Percentiles rank a stretch among this genome's conserved stretches.
Conservation (phyloP, 2,797 vertebrate genomes). For the Helarctos malayanus region DNA sequence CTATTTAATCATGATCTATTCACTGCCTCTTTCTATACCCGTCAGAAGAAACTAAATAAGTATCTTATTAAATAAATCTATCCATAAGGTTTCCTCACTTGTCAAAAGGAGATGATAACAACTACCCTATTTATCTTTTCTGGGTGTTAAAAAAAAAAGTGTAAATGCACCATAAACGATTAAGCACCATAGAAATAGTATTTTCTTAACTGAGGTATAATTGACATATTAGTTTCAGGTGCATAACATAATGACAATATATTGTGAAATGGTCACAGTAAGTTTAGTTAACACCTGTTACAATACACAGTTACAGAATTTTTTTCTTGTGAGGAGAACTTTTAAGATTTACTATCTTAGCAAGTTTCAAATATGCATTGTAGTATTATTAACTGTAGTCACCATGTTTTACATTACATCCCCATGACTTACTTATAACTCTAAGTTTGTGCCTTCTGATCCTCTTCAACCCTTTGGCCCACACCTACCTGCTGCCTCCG, state of each 20-base stretch:
- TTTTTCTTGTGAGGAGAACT: neutral
- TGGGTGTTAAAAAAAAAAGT: neutral
- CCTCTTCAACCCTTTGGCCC: neutral
- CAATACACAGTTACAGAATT: neutral
- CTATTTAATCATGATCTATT: neutral
- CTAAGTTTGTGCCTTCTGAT: neutral
- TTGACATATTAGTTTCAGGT: neutral
- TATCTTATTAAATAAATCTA: neutral
- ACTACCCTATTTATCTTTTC: neutral
- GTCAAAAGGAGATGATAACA: conserved; percentile 1
- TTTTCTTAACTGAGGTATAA: neutral
- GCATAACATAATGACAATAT: neutral
- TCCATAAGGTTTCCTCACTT: neutral
- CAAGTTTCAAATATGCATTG: neutral
- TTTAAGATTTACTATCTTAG: neutral
- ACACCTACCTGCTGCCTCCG: neutral
- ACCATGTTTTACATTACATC: neutral
- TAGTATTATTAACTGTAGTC: neutral
- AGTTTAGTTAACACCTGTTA: neutral
- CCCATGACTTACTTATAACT: neutral
- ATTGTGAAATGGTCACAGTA: neutral
- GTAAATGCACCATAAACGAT: neutral
- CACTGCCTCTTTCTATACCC: neutral
- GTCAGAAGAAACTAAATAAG: neutral
- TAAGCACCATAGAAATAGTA: neutral